phyloP scores from a whole-genome alignment of 2,888 invertebrate species.

The Quadriops clusia region DNA sequence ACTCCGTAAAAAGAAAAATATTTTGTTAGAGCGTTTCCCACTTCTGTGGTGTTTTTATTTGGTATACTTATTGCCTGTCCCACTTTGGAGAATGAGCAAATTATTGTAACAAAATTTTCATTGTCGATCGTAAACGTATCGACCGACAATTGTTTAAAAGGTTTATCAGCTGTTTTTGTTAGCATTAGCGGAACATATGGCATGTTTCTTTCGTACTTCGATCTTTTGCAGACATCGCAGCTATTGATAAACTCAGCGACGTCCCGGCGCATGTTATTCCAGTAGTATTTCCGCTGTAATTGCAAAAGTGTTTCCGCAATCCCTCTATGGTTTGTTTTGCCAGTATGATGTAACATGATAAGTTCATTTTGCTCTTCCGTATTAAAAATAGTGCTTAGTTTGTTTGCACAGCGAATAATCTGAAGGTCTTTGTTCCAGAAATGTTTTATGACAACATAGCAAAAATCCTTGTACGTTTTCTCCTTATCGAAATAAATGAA shows the following conservation, averaged over 20 bases:
- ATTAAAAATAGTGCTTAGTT: background rate
- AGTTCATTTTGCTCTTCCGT: background rate
- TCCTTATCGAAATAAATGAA: background rate
- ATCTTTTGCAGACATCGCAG: slow-evolving; percentile 10
- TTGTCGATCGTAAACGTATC: slow-evolving; percentile 7
- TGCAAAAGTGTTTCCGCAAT: slow-evolving; percentile 2
- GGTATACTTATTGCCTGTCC: slow-evolving; percentile 5
- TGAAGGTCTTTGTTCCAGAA: too few species aligned
- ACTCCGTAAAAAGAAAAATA: slow-evolving; percentile 9
- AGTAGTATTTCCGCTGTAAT: slow-evolving; percentile 4
- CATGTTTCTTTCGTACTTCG: slow-evolving; percentile 11
- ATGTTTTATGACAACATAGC: too few species aligned
- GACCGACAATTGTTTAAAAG: slow-evolving; percentile 5
- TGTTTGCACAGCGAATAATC: too few species aligned
- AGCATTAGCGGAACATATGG: slow-evolving; percentile 3
- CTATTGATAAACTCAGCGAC: slow-evolving; percentile 8
- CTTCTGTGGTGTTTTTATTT: slow-evolving; percentile 10
- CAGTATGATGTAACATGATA: background rate
- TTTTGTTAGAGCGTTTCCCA: slow-evolving; percentile 6
- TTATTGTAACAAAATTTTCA: slow-evolving; percentile 7
- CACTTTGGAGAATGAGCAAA: slow-evolving; percentile 7
- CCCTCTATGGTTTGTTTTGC: slow-evolving; percentile 2
- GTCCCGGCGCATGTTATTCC: slow-evolving; percentile 6
- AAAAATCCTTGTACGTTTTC: too few species aligned
- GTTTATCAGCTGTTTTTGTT: slow-evolving; percentile 5